Percentiles rank a stretch among this genome's conserved stretches.
phyloP scores from a whole-genome alignment of 2,888 invertebrate species.

The Lithophane leautieri region DNA sequence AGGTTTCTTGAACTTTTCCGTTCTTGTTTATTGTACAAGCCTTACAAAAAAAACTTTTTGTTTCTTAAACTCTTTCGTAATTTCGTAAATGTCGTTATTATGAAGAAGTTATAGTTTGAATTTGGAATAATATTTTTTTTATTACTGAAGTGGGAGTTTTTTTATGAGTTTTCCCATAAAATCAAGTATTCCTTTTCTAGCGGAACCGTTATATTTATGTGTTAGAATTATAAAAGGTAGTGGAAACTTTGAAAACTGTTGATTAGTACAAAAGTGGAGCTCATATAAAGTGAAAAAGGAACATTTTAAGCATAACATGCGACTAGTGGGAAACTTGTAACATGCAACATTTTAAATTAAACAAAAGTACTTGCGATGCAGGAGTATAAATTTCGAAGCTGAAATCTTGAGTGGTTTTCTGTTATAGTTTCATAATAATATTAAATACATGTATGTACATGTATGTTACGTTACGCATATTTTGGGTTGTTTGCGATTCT shows the following conservation, averaged over 20 bases:
- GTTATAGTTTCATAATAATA: neutral
- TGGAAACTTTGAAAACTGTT: constrained; percentile 65
- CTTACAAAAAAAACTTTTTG: constrained; percentile 24
- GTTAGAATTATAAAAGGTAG: constrained; percentile 68
- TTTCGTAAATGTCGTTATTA: constrained; percentile 45
- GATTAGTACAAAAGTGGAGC: constrained; percentile 65
- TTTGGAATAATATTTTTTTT: constrained; percentile 46
- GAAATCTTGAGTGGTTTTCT: constrained; percentile 38
- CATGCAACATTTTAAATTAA: constrained; percentile 55
- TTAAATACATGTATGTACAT: too few relatives aligned
- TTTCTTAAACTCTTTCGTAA: constrained; percentile 39
- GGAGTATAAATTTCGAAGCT: constrained; percentile 34
- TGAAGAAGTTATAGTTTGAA: constrained; percentile 46
- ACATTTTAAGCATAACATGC: constrained; percentile 64
- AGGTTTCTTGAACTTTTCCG: constrained; percentile 35
- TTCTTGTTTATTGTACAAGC: constrained; percentile 41
- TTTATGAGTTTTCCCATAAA: constrained; percentile 59
- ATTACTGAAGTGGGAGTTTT: constrained; percentile 56
- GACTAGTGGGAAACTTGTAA: constrained; percentile 46
- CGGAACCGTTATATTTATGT: constrained; percentile 62
- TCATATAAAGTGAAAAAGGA: constrained; percentile 62
- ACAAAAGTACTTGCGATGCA: constrained; percentile 41
- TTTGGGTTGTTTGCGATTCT: neutral
- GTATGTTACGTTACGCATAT: neutral
- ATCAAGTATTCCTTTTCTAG: constrained; percentile 56